Evolutionary conservation across 2,797 vertebrate genomes (phyloP).

Genomic region (Helicolenus hilgendorfi): DNA sequence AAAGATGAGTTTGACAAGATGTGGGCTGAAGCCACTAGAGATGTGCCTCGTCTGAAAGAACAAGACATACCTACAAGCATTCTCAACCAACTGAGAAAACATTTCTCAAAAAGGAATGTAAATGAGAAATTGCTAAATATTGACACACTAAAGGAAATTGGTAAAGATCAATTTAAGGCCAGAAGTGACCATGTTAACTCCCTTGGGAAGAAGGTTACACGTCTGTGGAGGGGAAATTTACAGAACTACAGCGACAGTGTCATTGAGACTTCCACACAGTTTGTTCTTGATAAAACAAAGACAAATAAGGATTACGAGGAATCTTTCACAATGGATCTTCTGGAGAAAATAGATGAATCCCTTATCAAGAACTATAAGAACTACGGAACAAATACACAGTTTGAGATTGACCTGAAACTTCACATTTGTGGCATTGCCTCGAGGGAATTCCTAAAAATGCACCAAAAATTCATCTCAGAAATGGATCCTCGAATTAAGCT

Average conservation of each 20-base stretch:
- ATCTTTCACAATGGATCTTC: slow-evolving; percentile 19
- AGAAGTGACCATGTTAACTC: fast-evolving
- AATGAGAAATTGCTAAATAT: not conserved
- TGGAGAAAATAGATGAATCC: slow-evolving; percentile 29
- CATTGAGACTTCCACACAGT: not conserved
- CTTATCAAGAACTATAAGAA: not conserved
- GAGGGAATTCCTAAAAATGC: slow-evolving; percentile 55
- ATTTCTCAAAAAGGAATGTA: not conserved
- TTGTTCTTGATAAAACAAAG: not conserved
- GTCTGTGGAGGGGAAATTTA: not conserved
- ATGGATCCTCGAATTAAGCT: slow-evolving; percentile 38
- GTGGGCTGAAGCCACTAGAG: slow-evolving; percentile 27
- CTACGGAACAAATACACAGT: not conserved
- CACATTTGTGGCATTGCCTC: slow-evolving; percentile 70
- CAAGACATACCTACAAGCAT: slow-evolving; percentile 1
- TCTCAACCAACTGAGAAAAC: not conserved
- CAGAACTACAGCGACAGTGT: not conserved
- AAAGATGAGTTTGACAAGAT: slow-evolving; percentile 51
- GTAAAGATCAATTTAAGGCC: not conserved
- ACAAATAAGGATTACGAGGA: slow-evolving; percentile 49
- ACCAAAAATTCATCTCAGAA: slow-evolving; percentile 16
- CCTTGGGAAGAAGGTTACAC: fast-evolving
- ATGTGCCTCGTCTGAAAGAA: slow-evolving; percentile 14
- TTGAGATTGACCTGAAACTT: slow-evolving; percentile 70
- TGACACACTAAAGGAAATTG: not conserved